phyloP scores from a whole-genome alignment of 2,113 vertebrate species.

The Mungos mungo region DNA sequence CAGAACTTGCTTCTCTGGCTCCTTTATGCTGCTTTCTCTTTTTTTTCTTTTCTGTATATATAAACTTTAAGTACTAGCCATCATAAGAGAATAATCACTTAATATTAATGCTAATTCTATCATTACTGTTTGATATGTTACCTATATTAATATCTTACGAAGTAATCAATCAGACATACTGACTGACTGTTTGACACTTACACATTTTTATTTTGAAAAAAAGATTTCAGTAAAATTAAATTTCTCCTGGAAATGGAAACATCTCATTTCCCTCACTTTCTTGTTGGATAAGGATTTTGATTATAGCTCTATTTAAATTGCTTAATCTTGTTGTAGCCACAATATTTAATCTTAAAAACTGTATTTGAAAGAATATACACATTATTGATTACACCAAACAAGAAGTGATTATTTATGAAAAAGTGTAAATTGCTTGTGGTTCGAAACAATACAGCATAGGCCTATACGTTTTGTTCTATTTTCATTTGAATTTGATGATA shows the following conservation, averaged over 20 bases:
- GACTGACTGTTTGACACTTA: not conserved
- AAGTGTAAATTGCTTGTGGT: not conserved
- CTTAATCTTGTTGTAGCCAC: not conserved
- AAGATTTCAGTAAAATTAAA: not conserved
- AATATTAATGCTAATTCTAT: not conserved
- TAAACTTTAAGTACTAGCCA: not conserved
- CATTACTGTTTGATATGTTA: not conserved
- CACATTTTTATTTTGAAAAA: not conserved
- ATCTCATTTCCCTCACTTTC: not conserved
- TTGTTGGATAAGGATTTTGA: not conserved
- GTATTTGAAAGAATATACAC: not conserved
- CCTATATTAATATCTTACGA: not conserved
- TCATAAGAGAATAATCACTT: not conserved
- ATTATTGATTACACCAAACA: not conserved
- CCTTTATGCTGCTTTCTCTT: not conserved
- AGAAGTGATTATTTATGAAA: not conserved
- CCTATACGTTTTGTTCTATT: not conserved
- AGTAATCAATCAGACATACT: not conserved
- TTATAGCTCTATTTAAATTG: not conserved
- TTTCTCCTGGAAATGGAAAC: not conserved
- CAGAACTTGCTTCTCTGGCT: not conserved
- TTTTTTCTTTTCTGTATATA: not conserved
- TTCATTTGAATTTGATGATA: not conserved
- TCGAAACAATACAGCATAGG: not conserved
- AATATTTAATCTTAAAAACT: not conserved